These are phyloP conservation scores for Dryococelus australis DNA, from an alignment of 2,888 invertebrate species.

Conservation along the genomic window DNA sequence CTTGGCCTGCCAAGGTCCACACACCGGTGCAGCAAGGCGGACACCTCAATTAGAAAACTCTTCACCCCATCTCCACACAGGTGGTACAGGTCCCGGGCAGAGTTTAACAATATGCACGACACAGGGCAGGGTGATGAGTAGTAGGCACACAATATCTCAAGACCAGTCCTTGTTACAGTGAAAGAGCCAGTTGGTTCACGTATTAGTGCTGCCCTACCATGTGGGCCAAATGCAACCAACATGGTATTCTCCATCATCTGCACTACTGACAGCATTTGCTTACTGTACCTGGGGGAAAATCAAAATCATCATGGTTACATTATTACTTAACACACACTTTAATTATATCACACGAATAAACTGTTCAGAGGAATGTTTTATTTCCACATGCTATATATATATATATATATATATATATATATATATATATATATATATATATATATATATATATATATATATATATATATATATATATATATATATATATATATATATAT, in stretches of 20 bases:
- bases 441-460: no score
- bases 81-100: constrained; percentile 27
- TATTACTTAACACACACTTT: no score
- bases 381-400: no score
- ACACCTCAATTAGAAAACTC: constrained; percentile 35
- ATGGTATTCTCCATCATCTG: constrained; percentile 33
- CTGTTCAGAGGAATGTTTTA: no score
- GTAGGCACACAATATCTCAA: constrained; percentile 32
- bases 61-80: constrained; percentile 41
- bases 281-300: background rate
- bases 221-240: constrained; percentile 39
- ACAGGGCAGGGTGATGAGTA: constrained; percentile 30
- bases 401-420: no score
- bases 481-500: no score
- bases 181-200: constrained; percentile 36
- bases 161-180: constrained; percentile 39
- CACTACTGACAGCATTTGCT: background rate
- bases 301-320: background rate
- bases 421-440: no score
- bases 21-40: constrained; percentile 31
- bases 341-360: no score
- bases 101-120: constrained; percentile 29
- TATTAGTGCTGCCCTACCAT: constrained; percentile 39
- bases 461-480: no score
- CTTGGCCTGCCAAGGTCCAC: background rate